phyloP scores from a whole-genome alignment of 2,888 invertebrate genomes.

The Tribolium freemani region DNA sequence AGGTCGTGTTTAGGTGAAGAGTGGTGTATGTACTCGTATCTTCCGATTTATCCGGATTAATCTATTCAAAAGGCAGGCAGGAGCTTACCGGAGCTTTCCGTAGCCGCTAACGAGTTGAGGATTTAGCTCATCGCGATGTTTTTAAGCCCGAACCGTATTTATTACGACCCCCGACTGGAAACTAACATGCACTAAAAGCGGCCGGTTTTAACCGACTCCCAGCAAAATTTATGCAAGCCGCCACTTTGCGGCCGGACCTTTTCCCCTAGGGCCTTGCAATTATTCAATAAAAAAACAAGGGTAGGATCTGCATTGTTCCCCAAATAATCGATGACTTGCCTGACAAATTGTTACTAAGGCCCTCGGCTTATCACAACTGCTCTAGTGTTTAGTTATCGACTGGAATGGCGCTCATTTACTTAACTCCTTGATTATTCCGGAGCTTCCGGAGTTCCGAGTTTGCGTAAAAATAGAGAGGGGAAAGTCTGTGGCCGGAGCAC shows the following conservation, averaged over 20 bases:
- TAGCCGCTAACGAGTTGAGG: conserved; percentile 35
- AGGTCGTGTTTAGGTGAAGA: conserved; percentile 29
- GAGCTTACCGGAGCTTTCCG: conserved; percentile 34
- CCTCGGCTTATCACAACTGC: conserved; percentile 11
- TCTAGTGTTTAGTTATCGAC: conserved; percentile 26
- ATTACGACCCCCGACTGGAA: conserved; percentile 29
- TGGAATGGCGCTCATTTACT: not conserved
- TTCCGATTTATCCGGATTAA: conserved; percentile 37
- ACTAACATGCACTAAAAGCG: conserved; percentile 32
- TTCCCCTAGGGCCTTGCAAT: not conserved
- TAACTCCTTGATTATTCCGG: conserved; percentile 19
- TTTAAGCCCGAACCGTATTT: conserved; percentile 36
- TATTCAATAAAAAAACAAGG: conserved; percentile 1
- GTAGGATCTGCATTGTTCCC: not conserved
- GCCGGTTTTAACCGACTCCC: conserved; percentile 11
- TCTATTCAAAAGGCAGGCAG: conserved; percentile 39
- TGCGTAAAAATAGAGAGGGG: conserved; percentile 7
- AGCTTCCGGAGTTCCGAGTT: conserved; percentile 7
- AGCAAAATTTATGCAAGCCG: conserved; percentile 18
- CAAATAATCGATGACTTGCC: not conserved
- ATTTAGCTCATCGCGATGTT: conserved; percentile 30
- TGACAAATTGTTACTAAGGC: conserved; percentile 18
- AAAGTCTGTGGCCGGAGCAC: not conserved
- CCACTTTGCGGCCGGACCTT: conserved; percentile 12
- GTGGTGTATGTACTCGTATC: conserved; percentile 25